phyloP scores from a whole-genome alignment of 2,113 vertebrate species.

The Nycticorax nycticorax region DNA sequence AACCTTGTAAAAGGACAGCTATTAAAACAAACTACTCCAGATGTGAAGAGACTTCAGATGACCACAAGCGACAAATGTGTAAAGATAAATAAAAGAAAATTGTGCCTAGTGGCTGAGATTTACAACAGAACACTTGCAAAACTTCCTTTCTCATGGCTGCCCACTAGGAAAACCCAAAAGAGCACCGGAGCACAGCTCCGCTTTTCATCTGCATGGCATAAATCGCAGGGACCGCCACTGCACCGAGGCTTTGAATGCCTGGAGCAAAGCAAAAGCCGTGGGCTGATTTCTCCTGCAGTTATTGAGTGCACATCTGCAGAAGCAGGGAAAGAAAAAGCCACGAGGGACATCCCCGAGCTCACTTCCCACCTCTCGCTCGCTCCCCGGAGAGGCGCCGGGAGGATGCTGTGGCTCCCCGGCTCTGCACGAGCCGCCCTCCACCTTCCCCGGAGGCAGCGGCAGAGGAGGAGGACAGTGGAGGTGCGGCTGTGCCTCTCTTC shows the following conservation, averaged over 20 bases:
- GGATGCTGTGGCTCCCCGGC: background rate
- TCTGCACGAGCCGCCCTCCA: accelerated
- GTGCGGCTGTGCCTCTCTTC: background rate
- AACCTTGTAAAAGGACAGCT: background rate
- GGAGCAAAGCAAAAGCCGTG: background rate
- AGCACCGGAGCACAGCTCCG: accelerated
- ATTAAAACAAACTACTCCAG: background rate
- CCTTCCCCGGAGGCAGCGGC: background rate
- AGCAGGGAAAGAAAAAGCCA: background rate
- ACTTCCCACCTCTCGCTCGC: accelerated
- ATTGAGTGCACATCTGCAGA: accelerated
- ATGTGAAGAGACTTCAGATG: background rate
- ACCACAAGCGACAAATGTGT: accelerated
- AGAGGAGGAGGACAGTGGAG: background rate
- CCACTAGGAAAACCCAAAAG: background rate
- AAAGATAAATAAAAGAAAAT: background rate
- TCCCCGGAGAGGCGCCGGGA: accelerated
- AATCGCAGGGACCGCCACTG: background rate
- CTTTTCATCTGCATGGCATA: accelerated
- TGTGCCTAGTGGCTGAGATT: background rate
- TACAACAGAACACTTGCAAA: background rate
- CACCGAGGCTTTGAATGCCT: background rate
- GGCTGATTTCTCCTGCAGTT: background rate
- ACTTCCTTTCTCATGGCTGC: background rate
- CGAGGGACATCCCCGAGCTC: accelerated